Conservation (phyloP, 2,113 vertebrate genomes). For the Onychorhynchus coronatus region DNA sequence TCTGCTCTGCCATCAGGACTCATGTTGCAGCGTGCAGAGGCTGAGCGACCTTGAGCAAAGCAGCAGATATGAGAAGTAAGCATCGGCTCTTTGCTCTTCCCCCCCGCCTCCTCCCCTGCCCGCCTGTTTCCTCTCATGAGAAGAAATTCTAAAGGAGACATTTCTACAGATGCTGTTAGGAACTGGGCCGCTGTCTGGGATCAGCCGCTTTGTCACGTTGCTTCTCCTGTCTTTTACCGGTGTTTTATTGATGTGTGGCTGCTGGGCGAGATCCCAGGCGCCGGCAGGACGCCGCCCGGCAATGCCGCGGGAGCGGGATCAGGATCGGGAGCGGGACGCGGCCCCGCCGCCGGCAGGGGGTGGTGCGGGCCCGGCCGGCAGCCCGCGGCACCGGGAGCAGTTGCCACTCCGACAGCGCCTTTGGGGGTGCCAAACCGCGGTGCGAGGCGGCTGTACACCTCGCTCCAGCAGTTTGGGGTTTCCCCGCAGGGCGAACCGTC, state of each 20-base stretch:
- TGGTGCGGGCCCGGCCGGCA: background rate
- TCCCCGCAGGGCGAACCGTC: accelerated
- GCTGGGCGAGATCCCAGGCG: background rate
- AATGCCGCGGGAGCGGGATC: background rate
- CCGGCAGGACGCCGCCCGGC: background rate
- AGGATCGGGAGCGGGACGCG: background rate
- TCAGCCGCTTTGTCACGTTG: background rate
- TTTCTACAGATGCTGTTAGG: background rate
- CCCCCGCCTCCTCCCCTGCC: too few relatives aligned
- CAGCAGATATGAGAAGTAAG: background rate
- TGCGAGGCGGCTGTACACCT: accelerated
- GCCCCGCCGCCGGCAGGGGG: background rate
- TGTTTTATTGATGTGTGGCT: background rate
- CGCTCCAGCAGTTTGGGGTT: accelerated
- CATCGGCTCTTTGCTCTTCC: background rate
- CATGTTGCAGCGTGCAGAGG: background rate
- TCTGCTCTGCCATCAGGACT: background rate
- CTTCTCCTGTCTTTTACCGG: background rate
- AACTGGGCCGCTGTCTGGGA: background rate
- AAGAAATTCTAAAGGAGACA: background rate
- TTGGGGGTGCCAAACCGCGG: accelerated
- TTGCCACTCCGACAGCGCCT: accelerated
- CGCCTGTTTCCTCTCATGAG: accelerated
- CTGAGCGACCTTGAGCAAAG: conserved; percentile 10
- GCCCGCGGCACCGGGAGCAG: accelerated